Evolutionary conservation across 1,140 invertebrate genomes (phyloP).

Genomic region (Lepidostoma basale): DNA sequence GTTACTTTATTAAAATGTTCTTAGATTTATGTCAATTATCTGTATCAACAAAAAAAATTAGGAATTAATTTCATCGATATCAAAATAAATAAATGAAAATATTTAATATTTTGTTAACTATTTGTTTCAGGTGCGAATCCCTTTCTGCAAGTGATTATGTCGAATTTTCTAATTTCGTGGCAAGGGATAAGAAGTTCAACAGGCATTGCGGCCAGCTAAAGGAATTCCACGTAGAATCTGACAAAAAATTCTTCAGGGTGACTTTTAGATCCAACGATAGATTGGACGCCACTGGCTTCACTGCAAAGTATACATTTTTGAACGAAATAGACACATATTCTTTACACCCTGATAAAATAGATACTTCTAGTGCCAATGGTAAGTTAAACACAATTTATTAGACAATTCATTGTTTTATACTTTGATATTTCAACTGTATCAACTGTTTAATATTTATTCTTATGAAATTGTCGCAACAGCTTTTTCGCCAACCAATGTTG

Average conservation of each 20-base stretch:
- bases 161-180: conserved; percentile 93
- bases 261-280: conserved; percentile 93
- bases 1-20: too few relatives aligned
- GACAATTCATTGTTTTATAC: too few relatives aligned
- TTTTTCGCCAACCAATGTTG: too few relatives aligned
- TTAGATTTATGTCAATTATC: too few relatives aligned
- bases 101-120: too few relatives aligned
- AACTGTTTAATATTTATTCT: too few relatives aligned
- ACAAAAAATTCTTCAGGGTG: conserved; percentile 92
- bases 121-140: conserved; percentile 79
- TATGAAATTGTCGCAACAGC: too few relatives aligned
- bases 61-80: too few relatives aligned
- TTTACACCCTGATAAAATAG: conserved; percentile 45
- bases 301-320: conserved; percentile 85
- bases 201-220: conserved; percentile 85
- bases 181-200: conserved; percentile 82
- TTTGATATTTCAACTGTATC: too few relatives aligned
- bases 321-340: conserved; percentile 59
- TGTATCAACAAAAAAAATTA: too few relatives aligned
- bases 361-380: conserved; percentile 24
- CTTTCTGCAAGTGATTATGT: conserved; percentile 90
- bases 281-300: conserved; percentile 91
- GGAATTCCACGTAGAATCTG: conserved; percentile 83
- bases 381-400: background rate
- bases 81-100: too few relatives aligned